These are phyloP conservation scores for Telmatherina bonti DNA, from an alignment of 2,797 vertebrate species.

Conservation along the genomic window DNA sequence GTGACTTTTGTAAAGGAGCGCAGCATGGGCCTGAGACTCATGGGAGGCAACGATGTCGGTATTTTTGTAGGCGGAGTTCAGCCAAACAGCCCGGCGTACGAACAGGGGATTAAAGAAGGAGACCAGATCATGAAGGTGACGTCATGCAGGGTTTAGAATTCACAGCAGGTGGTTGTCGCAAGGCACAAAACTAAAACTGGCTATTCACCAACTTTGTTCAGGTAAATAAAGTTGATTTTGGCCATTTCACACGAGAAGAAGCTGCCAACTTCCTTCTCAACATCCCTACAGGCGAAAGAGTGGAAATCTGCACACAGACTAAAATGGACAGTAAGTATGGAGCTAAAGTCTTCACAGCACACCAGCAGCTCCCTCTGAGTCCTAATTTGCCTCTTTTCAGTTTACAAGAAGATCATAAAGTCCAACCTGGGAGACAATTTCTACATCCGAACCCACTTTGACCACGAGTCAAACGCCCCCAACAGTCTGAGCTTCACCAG, in stretches of 20 bases:
- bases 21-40: slow-evolving; percentile 90
- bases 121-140: slow-evolving; percentile 95
- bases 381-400: slow-evolving; percentile 66
- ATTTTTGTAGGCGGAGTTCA: slow-evolving; percentile 95
- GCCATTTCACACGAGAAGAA: slow-evolving; percentile 92
- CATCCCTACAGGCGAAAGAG: slow-evolving; percentile 81
- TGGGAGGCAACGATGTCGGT: slow-evolving; percentile 94
- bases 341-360: neutral
- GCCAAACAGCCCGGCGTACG: slow-evolving; percentile 89
- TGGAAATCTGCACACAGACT: slow-evolving; percentile 87
- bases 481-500: slow-evolving; percentile 89
- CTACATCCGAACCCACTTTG: slow-evolving; percentile 95
- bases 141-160: neutral
- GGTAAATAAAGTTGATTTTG: slow-evolving; percentile 91
- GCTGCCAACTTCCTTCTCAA: slow-evolving; percentile 90
- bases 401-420: slow-evolving; percentile 92
- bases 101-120: slow-evolving; percentile 89
- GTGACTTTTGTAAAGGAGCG: slow-evolving; percentile 89
- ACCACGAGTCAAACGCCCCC: slow-evolving; percentile 86
- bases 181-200: neutral
- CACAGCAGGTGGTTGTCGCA: no score
- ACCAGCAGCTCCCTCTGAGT: neutral
- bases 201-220: slow-evolving; percentile 52
- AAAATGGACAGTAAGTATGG: slow-evolving; percentile 94
- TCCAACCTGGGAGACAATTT: slow-evolving; percentile 93